A percentile compares a stretch with the other conserved stretches of the same genome.
phyloP scores from a whole-genome alignment of 2,113 vertebrate genomes.

The Hymenochirus boettgeri region DNA sequence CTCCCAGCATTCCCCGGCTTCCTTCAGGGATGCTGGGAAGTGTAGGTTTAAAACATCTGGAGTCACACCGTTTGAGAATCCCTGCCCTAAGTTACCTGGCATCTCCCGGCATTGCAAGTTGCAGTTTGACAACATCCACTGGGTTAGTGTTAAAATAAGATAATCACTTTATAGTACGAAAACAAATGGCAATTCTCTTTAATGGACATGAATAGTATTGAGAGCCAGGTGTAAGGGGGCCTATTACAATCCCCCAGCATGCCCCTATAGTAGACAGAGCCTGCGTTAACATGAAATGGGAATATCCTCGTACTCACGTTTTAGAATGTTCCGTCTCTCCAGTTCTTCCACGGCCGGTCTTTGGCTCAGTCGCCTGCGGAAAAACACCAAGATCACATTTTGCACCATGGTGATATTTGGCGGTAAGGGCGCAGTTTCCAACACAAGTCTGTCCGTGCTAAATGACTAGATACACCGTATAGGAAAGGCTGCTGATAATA shows the following conservation, averaged over 20 bases:
- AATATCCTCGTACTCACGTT: slow-evolving; percentile 77
- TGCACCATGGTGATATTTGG: slow-evolving; percentile 78
- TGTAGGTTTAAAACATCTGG: no score
- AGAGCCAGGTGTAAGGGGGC: no score
- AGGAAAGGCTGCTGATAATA: neutral
- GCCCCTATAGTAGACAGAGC: neutral
- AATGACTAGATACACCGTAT: neutral
- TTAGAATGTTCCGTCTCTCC: slow-evolving; percentile 94
- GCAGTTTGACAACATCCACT: no score
- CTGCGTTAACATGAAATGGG: neutral
- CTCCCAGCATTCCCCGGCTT: no score
- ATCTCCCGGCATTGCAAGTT: no score
- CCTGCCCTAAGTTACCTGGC: no score
- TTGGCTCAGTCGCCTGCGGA: slow-evolving; percentile 97
- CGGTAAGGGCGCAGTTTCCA: neutral
- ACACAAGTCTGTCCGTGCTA: slow-evolving; percentile 11
- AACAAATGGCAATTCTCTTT: no score
- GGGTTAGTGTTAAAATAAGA: no score
- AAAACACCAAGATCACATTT: slow-evolving; percentile 94
- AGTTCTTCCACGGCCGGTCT: slow-evolving; percentile 94
- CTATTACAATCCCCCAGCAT: neutral
- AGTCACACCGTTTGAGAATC: no score
- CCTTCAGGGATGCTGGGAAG: no score
- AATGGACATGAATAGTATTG: no score
- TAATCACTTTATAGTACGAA: no score